Evolutionary conservation across 1,140 invertebrate species (phyloP).

Genomic region (Aphidius ervi): DNA sequence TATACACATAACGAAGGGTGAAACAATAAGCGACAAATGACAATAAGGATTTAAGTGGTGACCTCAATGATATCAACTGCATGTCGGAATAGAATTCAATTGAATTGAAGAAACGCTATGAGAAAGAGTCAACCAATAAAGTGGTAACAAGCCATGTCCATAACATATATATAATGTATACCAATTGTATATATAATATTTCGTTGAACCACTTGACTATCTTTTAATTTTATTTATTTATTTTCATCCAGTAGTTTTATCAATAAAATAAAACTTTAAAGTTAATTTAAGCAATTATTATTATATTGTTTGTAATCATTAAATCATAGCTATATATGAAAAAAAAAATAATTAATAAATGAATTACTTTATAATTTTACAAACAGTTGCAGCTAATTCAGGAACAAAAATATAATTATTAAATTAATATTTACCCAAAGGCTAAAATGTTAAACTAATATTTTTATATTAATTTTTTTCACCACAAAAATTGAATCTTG

Average conservation of each 20-base stretch:
- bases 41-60: constrained; percentile 53
- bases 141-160: too few species aligned
- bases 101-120: constrained; percentile 49
- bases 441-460: too few species aligned
- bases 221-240: constrained; percentile 14
- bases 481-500: too few species aligned
- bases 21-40: constrained; percentile 53
- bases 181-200: background rate
- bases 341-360: background rate
- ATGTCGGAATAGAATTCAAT: constrained; percentile 52
- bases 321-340: background rate
- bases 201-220: constrained; percentile 10
- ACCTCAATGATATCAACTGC: constrained; percentile 53
- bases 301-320: background rate
- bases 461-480: too few species aligned
- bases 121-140: constrained; percentile 29
- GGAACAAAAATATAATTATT: background rate
- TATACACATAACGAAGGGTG: constrained; percentile 41
- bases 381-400: too few species aligned
- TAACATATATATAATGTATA: too few species aligned
- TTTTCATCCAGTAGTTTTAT: constrained; percentile 4
- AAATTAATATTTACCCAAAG: constrained; percentile 13
- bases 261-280: background rate
- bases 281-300: too few species aligned
- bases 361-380: background rate